Base-by-base conservation (phyloP, 2,888 invertebrate species). In the Gryllus longicercus region DNA sequence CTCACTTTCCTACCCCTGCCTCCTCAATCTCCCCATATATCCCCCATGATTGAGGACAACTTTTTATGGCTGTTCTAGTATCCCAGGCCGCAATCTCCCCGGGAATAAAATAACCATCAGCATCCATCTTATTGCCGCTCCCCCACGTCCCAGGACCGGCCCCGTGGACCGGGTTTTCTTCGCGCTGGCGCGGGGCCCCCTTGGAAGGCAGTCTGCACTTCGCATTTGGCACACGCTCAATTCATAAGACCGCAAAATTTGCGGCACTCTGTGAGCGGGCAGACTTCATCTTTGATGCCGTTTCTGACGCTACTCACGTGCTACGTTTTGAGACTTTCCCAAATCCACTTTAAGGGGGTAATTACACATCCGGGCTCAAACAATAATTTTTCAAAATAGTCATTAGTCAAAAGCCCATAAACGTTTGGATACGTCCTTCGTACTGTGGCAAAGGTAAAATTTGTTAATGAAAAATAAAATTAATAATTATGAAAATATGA, bases 81-180 rank as follows among this genome's bases (percentile, higher is more conserved):
- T 14, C 16, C n/a, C 63, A 14, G 14, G 63, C 16, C 63, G 63
- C 63, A 63, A 63, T 63, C 63, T 63, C n/a, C 63, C 16, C 16
- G n/a, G 63, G 63, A 63, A 63, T 63, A 63, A 63, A 63, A 63
- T 63, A 63, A 63, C 63, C 63, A 63, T 63, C 63, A 63, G 63
- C 63, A 63, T 63, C 63, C 63, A 63, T 63, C 63, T 63, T 63
- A n/a, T n/a, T 11, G n/a, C 16, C 14, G 63, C 16, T 63, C 63
- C 16, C 63, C 63, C n/a, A 14, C 63, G 16, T n/a, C n/a, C n/a
- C 51, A 2, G 12, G 12, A 11, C 16, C 16, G 51, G 51, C 11
- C 12, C 12, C 16, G 63, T 63, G n/a, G 63, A n/a, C 16, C 14
- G 63, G 14, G 16, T 63, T 18, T 63, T n/a, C 63, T 63, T 63